A percentile compares a stretch with the other conserved stretches of the same genome.
These are phyloP conservation scores for Limonius californicus DNA, from an alignment of 1,140 invertebrate species.

Conservation along the genomic window DNA sequence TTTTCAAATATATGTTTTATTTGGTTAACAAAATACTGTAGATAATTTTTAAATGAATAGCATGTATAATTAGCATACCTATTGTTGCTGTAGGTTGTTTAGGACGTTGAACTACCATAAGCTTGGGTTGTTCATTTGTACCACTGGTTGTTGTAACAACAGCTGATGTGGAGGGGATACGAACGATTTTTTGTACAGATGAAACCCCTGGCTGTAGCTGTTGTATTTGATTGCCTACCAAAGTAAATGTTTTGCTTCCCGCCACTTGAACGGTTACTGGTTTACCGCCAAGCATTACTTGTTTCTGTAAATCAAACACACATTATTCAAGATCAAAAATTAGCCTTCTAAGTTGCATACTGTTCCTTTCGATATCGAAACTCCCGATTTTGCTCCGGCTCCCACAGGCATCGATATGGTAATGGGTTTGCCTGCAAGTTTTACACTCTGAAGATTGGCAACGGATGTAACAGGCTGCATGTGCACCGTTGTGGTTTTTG, in stretches of 20 bases:
- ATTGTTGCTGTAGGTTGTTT: conserved; percentile 54
- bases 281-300: conserved; percentile 65
- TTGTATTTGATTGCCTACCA: conserved; percentile 31
- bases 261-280: conserved; percentile 59
- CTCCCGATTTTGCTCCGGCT: conserved; percentile 53
- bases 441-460: conserved; percentile 44
- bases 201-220: neutral
- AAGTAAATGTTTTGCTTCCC: conserved; percentile 45
- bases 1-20: no score
- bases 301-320: conserved; percentile 52
- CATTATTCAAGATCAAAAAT: no score
- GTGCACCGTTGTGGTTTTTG: conserved; percentile 46
- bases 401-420: conserved; percentile 60
- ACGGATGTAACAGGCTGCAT: conserved; percentile 44
- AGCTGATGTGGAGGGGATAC: conserved; percentile 46
- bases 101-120: conserved; percentile 52
- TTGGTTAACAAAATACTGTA: no score
- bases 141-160: conserved; percentile 19
- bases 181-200: conserved; percentile 38
- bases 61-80: conserved; percentile 29
- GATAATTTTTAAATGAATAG: no score
- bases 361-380: conserved; percentile 52
- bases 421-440: conserved; percentile 60
- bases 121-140: conserved; percentile 47
- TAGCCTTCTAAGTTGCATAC: conserved; percentile 25